Conservation (phyloP, 1,140 invertebrate genomes). For the Cyphomyrmex costatus region DNA sequence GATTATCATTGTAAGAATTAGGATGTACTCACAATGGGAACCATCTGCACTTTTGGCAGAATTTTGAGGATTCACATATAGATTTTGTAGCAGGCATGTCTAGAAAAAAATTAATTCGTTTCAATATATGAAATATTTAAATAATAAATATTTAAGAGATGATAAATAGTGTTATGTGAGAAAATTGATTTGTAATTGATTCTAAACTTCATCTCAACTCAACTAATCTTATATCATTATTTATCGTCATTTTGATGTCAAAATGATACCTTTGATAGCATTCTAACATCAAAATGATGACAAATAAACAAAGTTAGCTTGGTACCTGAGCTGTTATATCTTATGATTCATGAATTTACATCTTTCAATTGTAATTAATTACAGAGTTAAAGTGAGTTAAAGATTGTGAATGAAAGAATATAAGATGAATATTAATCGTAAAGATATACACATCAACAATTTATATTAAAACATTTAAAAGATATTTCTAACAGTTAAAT, state of each 20-base stretch:
- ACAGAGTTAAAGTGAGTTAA: background rate
- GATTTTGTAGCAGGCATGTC: slow-evolving; percentile 97
- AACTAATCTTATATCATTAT: too few relatives aligned
- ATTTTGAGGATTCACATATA: slow-evolving; percentile 99
- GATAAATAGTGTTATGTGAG: too few relatives aligned
- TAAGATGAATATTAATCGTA: background rate
- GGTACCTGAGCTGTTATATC: too few relatives aligned
- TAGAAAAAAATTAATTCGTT: slow-evolving; percentile 86
- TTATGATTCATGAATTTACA: too few relatives aligned
- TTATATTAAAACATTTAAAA: background rate
- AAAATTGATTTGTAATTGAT: too few relatives aligned
- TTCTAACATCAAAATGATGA: too few relatives aligned
- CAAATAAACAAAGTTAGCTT: too few relatives aligned
- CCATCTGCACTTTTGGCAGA: slow-evolving; percentile 98
- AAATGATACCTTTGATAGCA: too few relatives aligned
- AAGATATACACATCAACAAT: background rate
- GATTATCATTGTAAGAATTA: background rate
- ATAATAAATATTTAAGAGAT: too few relatives aligned
- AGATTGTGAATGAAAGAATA: background rate
- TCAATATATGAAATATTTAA: slow-evolving; percentile 3
- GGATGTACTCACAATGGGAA: slow-evolving; percentile 90
- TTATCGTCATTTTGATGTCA: too few relatives aligned
- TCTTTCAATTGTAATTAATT: too few relatives aligned
- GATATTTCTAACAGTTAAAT: background rate
- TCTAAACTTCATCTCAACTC: too few relatives aligned